A percentile compares a stretch with the other conserved stretches of the same genome.
These are phyloP conservation scores for Thamnaconus septentrionalis DNA, from an alignment of 2,113 vertebrate genomes.

Conservation along the genomic window DNA sequence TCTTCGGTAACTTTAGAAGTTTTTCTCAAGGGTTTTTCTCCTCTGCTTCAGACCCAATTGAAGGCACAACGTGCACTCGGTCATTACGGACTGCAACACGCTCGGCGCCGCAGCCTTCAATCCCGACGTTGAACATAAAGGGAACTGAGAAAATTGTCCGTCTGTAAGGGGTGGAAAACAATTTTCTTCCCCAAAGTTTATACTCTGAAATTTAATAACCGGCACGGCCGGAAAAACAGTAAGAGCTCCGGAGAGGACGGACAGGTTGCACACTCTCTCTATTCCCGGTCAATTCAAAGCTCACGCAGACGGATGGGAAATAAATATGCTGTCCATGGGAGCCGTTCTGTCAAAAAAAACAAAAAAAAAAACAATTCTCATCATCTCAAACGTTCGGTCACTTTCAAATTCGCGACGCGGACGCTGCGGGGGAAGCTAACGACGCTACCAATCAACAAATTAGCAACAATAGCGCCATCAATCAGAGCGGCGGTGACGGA, in stretches of 20 bases:
- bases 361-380: not conserved
- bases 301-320: constrained; percentile 28
- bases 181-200: constrained; percentile 23
- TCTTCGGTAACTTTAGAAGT: too few relatives aligned
- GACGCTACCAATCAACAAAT: constrained; percentile 16
- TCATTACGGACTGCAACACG: too few relatives aligned
- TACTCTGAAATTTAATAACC: constrained; percentile 22
- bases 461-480: constrained; percentile 4
- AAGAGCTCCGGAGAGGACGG: constrained; percentile 16
- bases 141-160: too few relatives aligned
- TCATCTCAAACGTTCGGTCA: not conserved
- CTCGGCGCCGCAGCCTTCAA: too few relatives aligned
- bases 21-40: too few relatives aligned
- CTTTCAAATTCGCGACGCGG: not conserved
- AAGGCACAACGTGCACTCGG: too few relatives aligned
- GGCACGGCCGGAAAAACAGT: constrained; percentile 21
- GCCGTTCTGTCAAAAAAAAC: constrained; percentile 7
- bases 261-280: not conserved
- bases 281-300: constrained; percentile 25
- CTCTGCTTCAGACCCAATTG: too few relatives aligned
- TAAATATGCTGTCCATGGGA: constrained; percentile 21
- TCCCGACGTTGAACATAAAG: too few relatives aligned
- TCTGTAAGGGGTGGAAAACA: not conserved
- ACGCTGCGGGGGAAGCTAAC: not conserved
- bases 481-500: not conserved